Percentiles rank a stretch among this genome's conserved stretches.
phyloP scores from a whole-genome alignment of 2,797 vertebrate genomes.

The Rhynchotus rufescens region DNA sequence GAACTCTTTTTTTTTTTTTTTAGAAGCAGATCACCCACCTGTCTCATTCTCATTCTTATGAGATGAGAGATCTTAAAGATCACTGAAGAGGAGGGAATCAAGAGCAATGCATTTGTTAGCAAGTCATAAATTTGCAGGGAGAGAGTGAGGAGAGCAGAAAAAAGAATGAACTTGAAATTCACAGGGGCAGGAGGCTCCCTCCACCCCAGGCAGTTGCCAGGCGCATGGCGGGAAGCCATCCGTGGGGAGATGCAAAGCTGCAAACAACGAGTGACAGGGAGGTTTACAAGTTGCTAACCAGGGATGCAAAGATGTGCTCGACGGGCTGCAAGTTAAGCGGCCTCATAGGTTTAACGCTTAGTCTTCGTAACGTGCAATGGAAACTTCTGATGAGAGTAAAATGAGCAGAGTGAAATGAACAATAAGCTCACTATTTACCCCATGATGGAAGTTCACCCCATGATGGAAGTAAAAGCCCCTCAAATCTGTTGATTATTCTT shows the following conservation, averaged over 20 bases:
- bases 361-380: conserved; percentile 29
- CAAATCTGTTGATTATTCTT: not conserved
- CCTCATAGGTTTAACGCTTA: conserved; percentile 32
- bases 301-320: conserved; percentile 38
- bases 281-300: conserved; percentile 30
- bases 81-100: conserved; percentile 71
- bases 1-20: not conserved
- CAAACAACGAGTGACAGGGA: conserved; percentile 43
- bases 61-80: conserved; percentile 65
- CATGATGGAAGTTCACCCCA: conserved; percentile 37
- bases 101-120: conserved; percentile 64
- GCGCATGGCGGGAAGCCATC: conserved; percentile 37
- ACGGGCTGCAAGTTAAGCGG: conserved; percentile 44
- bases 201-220: not conserved
- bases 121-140: conserved; percentile 73
- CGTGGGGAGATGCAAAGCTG: not conserved
- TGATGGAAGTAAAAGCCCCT: conserved; percentile 9
- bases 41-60: conserved; percentile 60
- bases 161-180: conserved; percentile 57
- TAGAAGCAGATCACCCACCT: conserved; percentile 60
- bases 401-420: conserved; percentile 47
- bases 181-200: conserved; percentile 46
- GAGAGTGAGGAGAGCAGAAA: conserved; percentile 44
- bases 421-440: conserved; percentile 56
- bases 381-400: conserved; percentile 53